Conservation (phyloP, 2,888 invertebrate genomes). For the Argyresthia albistria region DNA sequence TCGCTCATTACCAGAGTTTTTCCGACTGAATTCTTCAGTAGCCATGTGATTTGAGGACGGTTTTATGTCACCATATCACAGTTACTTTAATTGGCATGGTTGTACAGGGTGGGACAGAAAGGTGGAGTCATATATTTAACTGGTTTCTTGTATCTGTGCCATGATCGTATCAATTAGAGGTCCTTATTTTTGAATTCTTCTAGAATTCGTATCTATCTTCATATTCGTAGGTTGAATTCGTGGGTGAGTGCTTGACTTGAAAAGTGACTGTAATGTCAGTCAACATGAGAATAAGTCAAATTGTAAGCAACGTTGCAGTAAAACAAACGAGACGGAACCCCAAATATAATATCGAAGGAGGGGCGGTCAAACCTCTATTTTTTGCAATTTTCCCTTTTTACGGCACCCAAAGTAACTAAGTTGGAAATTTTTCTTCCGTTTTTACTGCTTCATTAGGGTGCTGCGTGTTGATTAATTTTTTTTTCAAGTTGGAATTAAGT, state of each 20-base stretch:
- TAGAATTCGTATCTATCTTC: too few species aligned
- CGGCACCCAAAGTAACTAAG: constrained; percentile 25
- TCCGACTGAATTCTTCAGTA: constrained; percentile 11
- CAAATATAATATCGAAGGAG: not conserved
- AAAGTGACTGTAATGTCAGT: too few species aligned
- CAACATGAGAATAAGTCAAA: not conserved
- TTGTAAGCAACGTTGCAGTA: not conserved
- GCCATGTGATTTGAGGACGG: not conserved
- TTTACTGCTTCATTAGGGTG: constrained; percentile 35
- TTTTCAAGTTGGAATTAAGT: constrained; percentile 40
- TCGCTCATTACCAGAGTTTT: constrained; percentile 54
- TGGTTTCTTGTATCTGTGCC: not conserved
- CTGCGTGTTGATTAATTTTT: constrained; percentile 58
- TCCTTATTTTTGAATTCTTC: not conserved
- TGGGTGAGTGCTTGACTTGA: too few species aligned
- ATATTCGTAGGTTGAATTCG: too few species aligned
- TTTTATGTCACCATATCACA: too few species aligned
- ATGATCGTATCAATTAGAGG: not conserved
- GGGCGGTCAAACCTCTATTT: not conserved
- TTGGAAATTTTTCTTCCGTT: constrained; percentile 10
- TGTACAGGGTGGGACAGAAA: not conserved
- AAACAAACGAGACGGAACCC: not conserved
- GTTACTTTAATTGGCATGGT: too few species aligned
- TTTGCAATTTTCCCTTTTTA: constrained; percentile 18
- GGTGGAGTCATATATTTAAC: not conserved